Evolutionary conservation across 1,140 invertebrate genomes (phyloP).

Genomic region (Papilio aristodemus): DNA sequence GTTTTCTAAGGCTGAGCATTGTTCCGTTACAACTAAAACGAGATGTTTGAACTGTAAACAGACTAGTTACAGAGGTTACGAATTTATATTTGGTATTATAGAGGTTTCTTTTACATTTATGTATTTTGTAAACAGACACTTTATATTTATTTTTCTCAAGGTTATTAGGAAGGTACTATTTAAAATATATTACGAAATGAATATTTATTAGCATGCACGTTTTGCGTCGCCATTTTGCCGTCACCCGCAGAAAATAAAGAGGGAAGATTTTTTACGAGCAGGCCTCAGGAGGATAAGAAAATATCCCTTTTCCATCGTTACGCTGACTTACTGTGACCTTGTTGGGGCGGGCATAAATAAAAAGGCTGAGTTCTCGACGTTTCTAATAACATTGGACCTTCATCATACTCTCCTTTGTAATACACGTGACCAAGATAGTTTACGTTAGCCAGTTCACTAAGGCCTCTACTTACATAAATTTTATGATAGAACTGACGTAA

Average conservation of each 20-base stretch:
- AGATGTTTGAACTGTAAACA: not conserved
- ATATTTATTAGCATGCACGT: conserved; percentile 27
- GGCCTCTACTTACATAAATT: conserved; percentile 35
- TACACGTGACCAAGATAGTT: conserved; percentile 54
- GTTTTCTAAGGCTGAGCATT: not conserved
- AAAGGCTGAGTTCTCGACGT: conserved; percentile 52
- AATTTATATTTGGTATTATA: not conserved
- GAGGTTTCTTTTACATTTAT: too few relatives aligned
- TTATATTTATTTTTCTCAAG: too few relatives aligned
- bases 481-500: conserved; percentile 16
- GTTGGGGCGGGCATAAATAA: conserved; percentile 55
- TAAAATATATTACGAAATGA: not conserved
- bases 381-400: conserved; percentile 62
- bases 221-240: conserved; percentile 8
- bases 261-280: conserved; percentile 40
- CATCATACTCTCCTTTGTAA: conserved; percentile 61
- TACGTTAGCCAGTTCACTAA: conserved; percentile 38
- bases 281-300: conserved; percentile 38
- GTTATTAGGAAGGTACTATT: too few relatives aligned
- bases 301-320: conserved; percentile 46
- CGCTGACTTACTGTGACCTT: conserved; percentile 43
- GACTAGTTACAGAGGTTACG: not conserved
- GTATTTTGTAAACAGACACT: too few relatives aligned
- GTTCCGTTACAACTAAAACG: not conserved
- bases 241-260: conserved; percentile 29